These are phyloP conservation scores for Pelusios castaneus DNA, from an alignment of 2,113 vertebrate species.

Conservation along the genomic window DNA sequence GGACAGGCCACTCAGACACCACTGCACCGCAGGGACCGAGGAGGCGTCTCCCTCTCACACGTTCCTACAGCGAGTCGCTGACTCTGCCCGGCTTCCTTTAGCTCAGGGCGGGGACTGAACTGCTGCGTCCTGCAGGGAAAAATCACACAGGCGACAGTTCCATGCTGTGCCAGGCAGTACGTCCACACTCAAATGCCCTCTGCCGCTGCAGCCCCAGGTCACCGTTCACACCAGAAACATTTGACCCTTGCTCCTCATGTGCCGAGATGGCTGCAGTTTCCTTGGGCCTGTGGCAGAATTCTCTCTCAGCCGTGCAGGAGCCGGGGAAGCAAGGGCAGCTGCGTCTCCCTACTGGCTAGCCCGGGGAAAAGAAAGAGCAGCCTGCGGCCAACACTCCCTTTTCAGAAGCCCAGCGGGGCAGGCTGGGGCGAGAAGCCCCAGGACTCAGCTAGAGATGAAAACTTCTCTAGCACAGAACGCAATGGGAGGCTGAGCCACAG, in stretches of 20 bases:
- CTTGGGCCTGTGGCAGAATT: background rate
- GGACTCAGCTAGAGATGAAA: background rate
- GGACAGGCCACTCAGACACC: no score
- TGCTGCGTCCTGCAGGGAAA: background rate
- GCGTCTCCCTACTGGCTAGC: background rate
- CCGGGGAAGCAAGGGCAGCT: background rate
- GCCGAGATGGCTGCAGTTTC: background rate
- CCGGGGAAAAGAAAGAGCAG: background rate
- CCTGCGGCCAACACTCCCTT: background rate
- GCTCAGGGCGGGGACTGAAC: background rate
- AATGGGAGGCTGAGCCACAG: background rate
- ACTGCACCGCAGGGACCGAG: no score
- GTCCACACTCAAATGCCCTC: background rate
- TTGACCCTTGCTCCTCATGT: background rate
- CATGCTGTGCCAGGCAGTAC: background rate
- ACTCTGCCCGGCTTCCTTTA: background rate
- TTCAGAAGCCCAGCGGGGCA: background rate
- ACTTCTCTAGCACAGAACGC: background rate
- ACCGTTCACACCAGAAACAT: background rate
- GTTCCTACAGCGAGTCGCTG: no score
- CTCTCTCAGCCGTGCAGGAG: background rate
- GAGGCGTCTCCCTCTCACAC: no score
- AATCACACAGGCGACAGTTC: background rate
- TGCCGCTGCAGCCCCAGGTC: no score
- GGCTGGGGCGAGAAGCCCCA: background rate